Conservation (phyloP, 2,888 invertebrate species). For the Apotomis turbidana region DNA sequence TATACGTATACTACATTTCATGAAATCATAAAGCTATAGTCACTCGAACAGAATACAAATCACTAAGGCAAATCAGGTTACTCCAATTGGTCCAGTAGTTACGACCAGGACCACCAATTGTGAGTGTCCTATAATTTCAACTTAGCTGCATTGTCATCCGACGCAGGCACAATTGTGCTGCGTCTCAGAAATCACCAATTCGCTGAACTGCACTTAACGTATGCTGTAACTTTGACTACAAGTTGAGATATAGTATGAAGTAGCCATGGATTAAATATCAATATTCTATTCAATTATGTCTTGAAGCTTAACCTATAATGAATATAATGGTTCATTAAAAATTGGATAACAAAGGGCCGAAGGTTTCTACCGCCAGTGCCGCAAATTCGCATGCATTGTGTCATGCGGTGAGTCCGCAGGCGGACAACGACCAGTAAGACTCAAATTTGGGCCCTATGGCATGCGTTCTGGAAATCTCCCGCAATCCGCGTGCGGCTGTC, state of each 20-base stretch:
- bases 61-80: conserved; percentile 24
- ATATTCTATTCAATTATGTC: too few relatives aligned
- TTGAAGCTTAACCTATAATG: too few relatives aligned
- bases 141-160: conserved; percentile 37
- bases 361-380: too few relatives aligned
- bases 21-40: not conserved
- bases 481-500: too few relatives aligned
- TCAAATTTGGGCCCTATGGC: too few relatives aligned
- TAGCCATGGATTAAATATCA: not conserved
- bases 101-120: conserved; percentile 28
- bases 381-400: too few relatives aligned
- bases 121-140: conserved; percentile 37
- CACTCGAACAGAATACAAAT: conserved; percentile 1
- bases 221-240: conserved; percentile 6
- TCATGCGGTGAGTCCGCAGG: too few relatives aligned
- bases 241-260: not conserved
- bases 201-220: conserved; percentile 5
- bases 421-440: too few relatives aligned
- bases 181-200: conserved; percentile 32
- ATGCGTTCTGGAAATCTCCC: too few relatives aligned
- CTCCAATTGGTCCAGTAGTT: conserved; percentile 26
- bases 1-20: too few relatives aligned
- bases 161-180: conserved; percentile 28
- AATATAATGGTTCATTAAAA: too few relatives aligned
- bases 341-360: too few relatives aligned